Evolutionary conservation across 2,797 vertebrate genomes (phyloP).

Genomic region (Sardinella longiceps): DNA sequence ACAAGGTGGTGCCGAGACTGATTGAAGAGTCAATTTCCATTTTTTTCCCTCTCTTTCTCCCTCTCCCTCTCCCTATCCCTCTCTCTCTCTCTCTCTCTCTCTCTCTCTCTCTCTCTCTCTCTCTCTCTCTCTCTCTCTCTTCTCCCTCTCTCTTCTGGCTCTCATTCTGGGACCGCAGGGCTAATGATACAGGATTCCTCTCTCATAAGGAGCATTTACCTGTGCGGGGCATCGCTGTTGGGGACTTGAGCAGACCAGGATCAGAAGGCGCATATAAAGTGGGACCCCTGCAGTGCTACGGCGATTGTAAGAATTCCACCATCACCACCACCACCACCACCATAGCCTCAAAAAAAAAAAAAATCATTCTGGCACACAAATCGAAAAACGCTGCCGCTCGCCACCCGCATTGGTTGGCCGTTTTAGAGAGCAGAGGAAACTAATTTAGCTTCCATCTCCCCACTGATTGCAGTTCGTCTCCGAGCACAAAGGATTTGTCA

Average conservation of each 20-base stretch:
- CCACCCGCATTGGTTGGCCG: neutral
- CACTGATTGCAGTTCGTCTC: neutral
- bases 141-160: neutral
- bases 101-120: neutral
- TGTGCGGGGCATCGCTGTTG: slow-evolving; percentile 84
- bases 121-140: neutral
- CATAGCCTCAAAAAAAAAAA: neutral
- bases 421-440: neutral
- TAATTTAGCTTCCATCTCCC: neutral
- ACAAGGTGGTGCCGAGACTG: neutral
- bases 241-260: slow-evolving; percentile 80
- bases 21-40: neutral
- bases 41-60: neutral
- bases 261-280: slow-evolving; percentile 88
- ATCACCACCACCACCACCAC: neutral
- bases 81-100: neutral
- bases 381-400: too few species aligned
- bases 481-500: neutral
- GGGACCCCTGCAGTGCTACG: slow-evolving; percentile 86
- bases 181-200: slow-evolving; percentile 85
- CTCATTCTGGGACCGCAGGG: slow-evolving; percentile 67
- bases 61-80: neutral
- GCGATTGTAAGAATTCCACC: slow-evolving; percentile 86
- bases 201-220: slow-evolving; percentile 90
- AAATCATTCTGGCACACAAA: neutral